Evolutionary conservation across 1,140 invertebrate species (phyloP), one percentile per base, ranked within the genome.

Genomic region (Heliconius eleuchia): DNA sequence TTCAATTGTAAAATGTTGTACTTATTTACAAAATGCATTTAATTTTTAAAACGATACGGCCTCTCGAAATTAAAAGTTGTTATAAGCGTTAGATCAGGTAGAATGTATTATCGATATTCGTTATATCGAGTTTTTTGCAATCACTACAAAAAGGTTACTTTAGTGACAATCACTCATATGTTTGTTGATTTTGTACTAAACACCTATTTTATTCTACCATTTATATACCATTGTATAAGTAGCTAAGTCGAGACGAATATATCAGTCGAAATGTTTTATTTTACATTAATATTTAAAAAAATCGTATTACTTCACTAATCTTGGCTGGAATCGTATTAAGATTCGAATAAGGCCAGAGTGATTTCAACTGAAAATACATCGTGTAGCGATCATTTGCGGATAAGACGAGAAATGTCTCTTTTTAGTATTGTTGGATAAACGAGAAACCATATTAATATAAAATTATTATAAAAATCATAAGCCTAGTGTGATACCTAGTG

Each of bases 21-120:
- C 90, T 92, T 94, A 93, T 93, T 92, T 93, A 93, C 91, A 93
- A 93, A 93, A 94, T 94, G 91, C 91, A 92, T 88, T 89, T 88
- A 23, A 23, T 89, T 71, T 73, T 72, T 74, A 80, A 77, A 77
- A 77, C 50, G 42, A 74, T 71, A 70, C 79, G 70, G 77, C 77
- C 73, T 66, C 70, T n/a, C 42, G 57, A 72, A 57, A 76, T 76
- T 50, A 66, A 27, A 27, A 11, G 52, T 80, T 80, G 71, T 77
- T 70, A 78, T 74, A 83, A 81, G 82, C 79, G 83, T 78, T 57
- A 57, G 55, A 57, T 57, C 71, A 73, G 76, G 60, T 66, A 66
- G 70, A 76, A 72, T 42, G 75, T 39, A 46, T 71, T 60, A 52
- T 76, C 50, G 55, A 70, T 77, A 74, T 66, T 66, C 9, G 23